Percentiles rank a stretch among this genome's conserved stretches.
Evolutionary conservation across 2,797 vertebrate genomes (phyloP).

Genomic region (Enteromius viviparus): DNA sequence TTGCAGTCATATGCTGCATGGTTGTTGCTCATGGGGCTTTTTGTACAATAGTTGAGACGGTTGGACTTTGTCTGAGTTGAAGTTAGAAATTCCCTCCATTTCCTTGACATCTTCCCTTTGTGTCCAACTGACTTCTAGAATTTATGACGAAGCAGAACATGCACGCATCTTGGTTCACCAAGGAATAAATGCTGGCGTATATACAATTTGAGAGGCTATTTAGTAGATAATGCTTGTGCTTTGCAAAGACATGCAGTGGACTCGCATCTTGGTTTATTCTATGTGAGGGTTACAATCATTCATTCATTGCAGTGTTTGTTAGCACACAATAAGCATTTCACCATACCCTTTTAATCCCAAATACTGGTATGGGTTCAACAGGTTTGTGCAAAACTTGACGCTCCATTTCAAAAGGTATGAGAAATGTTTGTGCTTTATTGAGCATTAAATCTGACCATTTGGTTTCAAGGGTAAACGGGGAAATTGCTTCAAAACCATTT

Average conservation of each 20-base stretch:
- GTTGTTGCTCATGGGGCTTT: not conserved
- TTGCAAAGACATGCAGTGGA: not conserved
- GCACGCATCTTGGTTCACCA: not conserved
- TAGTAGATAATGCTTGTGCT: not conserved
- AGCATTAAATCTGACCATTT: not conserved
- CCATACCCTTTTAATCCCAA: not conserved
- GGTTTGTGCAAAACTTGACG: not conserved
- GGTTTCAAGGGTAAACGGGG: not conserved
- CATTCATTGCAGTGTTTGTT: not conserved
- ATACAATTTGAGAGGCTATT: not conserved
- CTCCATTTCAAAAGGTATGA: not conserved
- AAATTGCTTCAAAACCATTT: not conserved
- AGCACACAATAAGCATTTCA: not conserved
- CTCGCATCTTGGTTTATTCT: not conserved
- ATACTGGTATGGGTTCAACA: not conserved
- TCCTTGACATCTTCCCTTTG: not conserved
- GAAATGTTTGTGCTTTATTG: not conserved
- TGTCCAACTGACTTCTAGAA: not conserved
- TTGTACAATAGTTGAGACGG: not conserved
- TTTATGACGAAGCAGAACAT: not conserved
- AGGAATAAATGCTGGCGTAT: not conserved
- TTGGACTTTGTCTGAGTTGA: not conserved
- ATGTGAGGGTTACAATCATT: not conserved
- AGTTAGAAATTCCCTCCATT: slow-evolving; percentile 1
- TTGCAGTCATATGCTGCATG: slow-evolving; percentile 6